Percentiles rank a stretch among this genome's conserved stretches.
Conservation (phyloP, 2,113 vertebrate species). For the Erinaceus europaeus region DNA sequence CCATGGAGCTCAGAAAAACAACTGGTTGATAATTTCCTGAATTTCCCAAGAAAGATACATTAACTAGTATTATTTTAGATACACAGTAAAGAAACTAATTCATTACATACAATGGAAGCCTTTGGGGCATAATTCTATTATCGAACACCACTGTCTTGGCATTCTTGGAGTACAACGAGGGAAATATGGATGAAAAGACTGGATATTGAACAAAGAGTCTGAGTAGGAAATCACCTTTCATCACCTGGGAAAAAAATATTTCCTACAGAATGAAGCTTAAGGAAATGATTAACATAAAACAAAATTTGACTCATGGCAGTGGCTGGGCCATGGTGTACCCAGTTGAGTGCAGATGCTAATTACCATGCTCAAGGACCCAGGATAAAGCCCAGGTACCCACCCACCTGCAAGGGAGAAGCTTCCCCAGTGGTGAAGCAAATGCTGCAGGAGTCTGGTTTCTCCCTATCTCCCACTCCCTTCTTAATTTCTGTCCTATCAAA, state of each 20-base stretch:
- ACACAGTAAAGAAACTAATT: slow-evolving; percentile 36
- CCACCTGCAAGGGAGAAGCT: no score
- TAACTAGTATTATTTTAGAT: neutral
- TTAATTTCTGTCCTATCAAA: no score
- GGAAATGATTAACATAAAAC: slow-evolving; percentile 21
- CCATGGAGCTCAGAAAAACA: slow-evolving; percentile 39
- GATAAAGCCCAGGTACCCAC: no score
- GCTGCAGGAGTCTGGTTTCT: no score
- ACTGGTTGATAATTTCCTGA: slow-evolving; percentile 13
- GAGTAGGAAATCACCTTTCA: neutral
- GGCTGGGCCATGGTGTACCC: no score
- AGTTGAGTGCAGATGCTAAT: no score
- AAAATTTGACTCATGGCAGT: slow-evolving; percentile 19
- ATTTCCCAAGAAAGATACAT: slow-evolving; percentile 3
- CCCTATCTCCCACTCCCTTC: no score
- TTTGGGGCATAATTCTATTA: slow-evolving; percentile 5
- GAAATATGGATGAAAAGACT: slow-evolving; percentile 24
- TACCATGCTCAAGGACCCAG: no score
- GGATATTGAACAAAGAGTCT: slow-evolving; percentile 24
- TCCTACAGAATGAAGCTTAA: slow-evolving; percentile 27
- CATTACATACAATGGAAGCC: neutral
- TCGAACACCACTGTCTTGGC: slow-evolving; percentile 4
- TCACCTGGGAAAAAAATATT: slow-evolving; percentile 37
- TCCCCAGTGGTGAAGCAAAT: no score
- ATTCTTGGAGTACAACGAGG: slow-evolving; percentile 31